A percentile compares a stretch with the other conserved stretches of the same genome.
Conservation (phyloP, 2,888 invertebrate species). For the Achlya flavicornis region DNA sequence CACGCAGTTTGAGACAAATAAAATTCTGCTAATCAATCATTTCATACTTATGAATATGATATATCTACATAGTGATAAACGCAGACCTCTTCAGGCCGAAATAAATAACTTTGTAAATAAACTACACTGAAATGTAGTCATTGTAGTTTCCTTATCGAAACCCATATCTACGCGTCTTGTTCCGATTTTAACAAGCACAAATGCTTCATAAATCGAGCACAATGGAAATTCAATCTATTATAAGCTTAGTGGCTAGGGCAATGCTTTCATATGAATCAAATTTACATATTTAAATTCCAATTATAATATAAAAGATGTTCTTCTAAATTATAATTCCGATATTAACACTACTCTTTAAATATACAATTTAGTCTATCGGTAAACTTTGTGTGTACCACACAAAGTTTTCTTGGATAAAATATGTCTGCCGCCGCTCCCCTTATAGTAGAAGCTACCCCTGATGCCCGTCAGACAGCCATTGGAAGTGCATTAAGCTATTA, state of each 20-base stretch:
- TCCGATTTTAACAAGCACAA: conserved; percentile 43
- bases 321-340: background rate
- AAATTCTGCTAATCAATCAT: too few species aligned
- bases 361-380: background rate
- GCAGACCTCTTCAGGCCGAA: too few species aligned
- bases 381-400: background rate
- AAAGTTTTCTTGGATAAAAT: conserved; percentile 24
- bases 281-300: conserved; percentile 6
- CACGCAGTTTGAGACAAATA: too few species aligned
- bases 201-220: conserved; percentile 57
- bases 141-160: conserved; percentile 43
- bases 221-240: conserved; percentile 38
- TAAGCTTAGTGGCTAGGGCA: background rate
- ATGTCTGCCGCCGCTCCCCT: conserved; percentile 19
- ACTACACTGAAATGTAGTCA: conserved; percentile 18
- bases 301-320: background rate
- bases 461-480: conserved; percentile 55
- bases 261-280: background rate
- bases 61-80: too few species aligned
- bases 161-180: conserved; percentile 45
- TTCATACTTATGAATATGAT: too few species aligned
- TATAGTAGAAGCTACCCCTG: conserved; percentile 42
- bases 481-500: conserved; percentile 76
- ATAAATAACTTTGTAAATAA: background rate
- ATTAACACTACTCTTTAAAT: background rate